Base-by-base conservation (phyloP, 2,888 invertebrate genomes). In the Alcis repandata region DNA sequence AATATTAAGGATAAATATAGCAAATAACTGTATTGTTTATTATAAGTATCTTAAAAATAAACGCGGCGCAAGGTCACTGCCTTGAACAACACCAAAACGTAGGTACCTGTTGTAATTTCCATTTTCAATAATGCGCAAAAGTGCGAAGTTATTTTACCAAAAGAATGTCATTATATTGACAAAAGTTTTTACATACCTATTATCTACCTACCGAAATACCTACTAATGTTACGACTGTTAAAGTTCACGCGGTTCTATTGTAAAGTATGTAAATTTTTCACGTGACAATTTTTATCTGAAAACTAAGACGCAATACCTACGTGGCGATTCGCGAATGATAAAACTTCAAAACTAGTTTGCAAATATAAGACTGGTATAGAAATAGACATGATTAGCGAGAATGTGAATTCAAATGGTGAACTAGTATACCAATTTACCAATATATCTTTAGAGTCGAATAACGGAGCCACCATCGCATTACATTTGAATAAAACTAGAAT, bases 351-450 rank as follows among this genome's bases (percentile, higher is more conserved):
- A 60, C 65, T 13, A 40, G 64, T 64, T 56, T 54, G 57, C 53
- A 48, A 61, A 60, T 51, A 46, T 46, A 41, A 17, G 58, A 58
- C 60, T 54, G 17, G 51, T 56, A 56, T 70, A 67, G 79, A 79
- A 70, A 67, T 43, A 66, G 73, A 78, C 74, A 17, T 74, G 57
- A 63, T 53, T 40, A 72, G 58, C 59, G 69, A 70, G 63, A 67
- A 71, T 74, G 67, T 74, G 58, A 46, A 59, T 63, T 51, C n/a
- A 20, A 82, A 76, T 76, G 68, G 70, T 20, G 17, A 19, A 45
- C 6, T 8, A 8, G 22, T n/a, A 36, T 11, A 17, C 6, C 11
- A 13, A 13, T 7, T n/a, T 15, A 32, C 2, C 36, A 51, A 36
- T 1, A 6, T 36, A 13, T 20, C 32, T 2, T 27, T 27, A 27